Evolutionary conservation across 2,113 vertebrate species (phyloP), one percentile per base, ranked within the genome.

Genomic region (Harpagus bidentatus): DNA sequence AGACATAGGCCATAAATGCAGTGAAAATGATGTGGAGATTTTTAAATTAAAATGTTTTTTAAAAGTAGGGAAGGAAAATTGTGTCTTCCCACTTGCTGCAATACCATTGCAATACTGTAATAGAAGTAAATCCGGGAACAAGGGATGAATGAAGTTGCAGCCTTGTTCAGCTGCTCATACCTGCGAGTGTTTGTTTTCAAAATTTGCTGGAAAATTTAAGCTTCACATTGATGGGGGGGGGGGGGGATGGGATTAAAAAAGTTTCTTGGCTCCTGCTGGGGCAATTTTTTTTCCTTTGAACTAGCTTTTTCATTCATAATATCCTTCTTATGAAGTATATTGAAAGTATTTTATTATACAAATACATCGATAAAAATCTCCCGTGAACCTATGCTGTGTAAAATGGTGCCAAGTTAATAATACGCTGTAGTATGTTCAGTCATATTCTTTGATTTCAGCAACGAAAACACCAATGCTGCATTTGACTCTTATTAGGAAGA

Each of bases 51-150:
- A 59, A 38, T 32, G 13, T 43, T 82, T 59, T 79, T 69, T 7
- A 11, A 47, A 92, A 83, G n/a, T 10, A n/a, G 42, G 23, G 17
- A 77, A 92, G 55, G 38, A 74, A 88, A 82, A 82, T 56, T 26
- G 0, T 10, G 16, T 71, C 28, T 84, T 93, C 22, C 40, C 16
- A 28, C 36, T 78, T 87, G 47, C 45, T 84, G 2, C 28, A 42
- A 3, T 52, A 15, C 10, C 0, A 0, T 69, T 62, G 85, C 50
- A 52, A 9, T 29, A 29, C 58, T 72, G 3, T 20, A 55, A 17
- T 4, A 66, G 48, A 67, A 56, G 9, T 48, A 78, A 86, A 52
- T 29, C 19, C 34, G n/a, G 52, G 38, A 82, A 58, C 11, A 78
- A 52, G 55, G 13, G 22, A 47, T 65, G 56, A 82, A 31, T 1